phyloP scores from a whole-genome alignment of 1,140 invertebrate species.

The Leucophenga varia region DNA sequence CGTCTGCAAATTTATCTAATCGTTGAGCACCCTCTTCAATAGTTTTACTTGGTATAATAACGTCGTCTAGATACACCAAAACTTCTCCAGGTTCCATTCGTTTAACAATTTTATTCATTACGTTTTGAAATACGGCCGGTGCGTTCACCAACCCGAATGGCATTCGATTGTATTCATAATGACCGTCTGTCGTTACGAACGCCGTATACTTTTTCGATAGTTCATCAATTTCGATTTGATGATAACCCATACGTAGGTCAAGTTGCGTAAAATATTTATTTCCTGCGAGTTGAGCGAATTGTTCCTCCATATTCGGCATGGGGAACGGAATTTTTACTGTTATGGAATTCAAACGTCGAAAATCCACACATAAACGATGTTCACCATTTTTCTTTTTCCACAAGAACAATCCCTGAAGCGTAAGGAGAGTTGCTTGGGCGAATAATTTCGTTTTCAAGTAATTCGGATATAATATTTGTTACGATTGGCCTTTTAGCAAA shows the following conservation, averaged over 20 bases:
- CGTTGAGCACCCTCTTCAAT: slow-evolving; percentile 19
- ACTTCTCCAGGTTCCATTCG: slow-evolving; percentile 5
- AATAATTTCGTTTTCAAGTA: slow-evolving; percentile 19
- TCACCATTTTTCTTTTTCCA: slow-evolving; percentile 33
- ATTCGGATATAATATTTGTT: slow-evolving; percentile 23
- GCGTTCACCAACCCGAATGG: slow-evolving; percentile 31
- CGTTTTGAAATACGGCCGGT: slow-evolving; percentile 55
- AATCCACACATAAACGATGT: slow-evolving; percentile 25
- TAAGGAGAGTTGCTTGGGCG: slow-evolving; percentile 26
- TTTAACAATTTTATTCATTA: slow-evolving; percentile 34
- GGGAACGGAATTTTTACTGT: slow-evolving; percentile 58
- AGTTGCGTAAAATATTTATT: slow-evolving; percentile 48
- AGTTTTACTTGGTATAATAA: slow-evolving; percentile 20
- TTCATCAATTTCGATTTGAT: slow-evolving; percentile 56
- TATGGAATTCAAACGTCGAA: slow-evolving; percentile 41
- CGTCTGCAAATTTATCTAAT: slow-evolving; percentile 19
- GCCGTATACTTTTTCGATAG: slow-evolving; percentile 53
- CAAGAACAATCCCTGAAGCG: slow-evolving; percentile 27
- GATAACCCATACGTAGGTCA: slow-evolving; percentile 59
- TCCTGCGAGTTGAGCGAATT: slow-evolving; percentile 50
- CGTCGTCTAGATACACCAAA: slow-evolving; percentile 31
- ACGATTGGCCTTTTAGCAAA: slow-evolving; percentile 29
- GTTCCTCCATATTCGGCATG: slow-evolving; percentile 57
- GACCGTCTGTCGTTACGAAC: slow-evolving; percentile 41
- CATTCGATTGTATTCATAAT: slow-evolving; percentile 32